These are phyloP conservation scores for Acrobasis consociella DNA, from an alignment of 2,888 invertebrate species.

Conservation along the genomic window DNA sequence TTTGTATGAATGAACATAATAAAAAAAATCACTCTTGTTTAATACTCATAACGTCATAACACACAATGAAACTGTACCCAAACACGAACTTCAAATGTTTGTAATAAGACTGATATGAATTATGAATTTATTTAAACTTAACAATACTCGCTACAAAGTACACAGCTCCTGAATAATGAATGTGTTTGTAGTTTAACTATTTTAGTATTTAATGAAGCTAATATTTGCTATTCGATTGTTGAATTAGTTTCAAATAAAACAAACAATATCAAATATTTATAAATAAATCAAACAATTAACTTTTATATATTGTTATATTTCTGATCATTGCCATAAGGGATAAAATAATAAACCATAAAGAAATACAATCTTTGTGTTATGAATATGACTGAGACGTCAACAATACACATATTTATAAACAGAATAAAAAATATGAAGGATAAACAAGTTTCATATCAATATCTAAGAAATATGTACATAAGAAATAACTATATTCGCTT, in stretches of 20 bases:
- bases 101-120: neutral
- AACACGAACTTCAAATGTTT: neutral
- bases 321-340: too few species aligned
- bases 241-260: neutral
- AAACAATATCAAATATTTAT: neutral
- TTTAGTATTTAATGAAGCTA: neutral
- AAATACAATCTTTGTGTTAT: neutral
- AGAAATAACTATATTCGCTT: too few species aligned
- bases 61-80: neutral
- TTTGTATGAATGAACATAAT: too few species aligned
- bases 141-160: neutral
- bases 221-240: constrained; percentile 1
- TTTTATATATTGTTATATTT: too few species aligned
- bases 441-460: too few species aligned
- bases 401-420: too few species aligned
- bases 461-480: too few species aligned
- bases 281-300: neutral
- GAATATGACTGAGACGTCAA: neutral
- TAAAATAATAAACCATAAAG: too few species aligned
- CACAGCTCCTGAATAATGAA: neutral
- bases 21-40: too few species aligned
- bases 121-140: neutral
- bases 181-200: constrained; percentile 1
- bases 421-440: too few species aligned
- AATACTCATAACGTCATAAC: too few species aligned